These are phyloP conservation scores for Parasteatoda tepidariorum DNA, from an alignment of 1,140 invertebrate species.

Conservation along the genomic window DNA sequence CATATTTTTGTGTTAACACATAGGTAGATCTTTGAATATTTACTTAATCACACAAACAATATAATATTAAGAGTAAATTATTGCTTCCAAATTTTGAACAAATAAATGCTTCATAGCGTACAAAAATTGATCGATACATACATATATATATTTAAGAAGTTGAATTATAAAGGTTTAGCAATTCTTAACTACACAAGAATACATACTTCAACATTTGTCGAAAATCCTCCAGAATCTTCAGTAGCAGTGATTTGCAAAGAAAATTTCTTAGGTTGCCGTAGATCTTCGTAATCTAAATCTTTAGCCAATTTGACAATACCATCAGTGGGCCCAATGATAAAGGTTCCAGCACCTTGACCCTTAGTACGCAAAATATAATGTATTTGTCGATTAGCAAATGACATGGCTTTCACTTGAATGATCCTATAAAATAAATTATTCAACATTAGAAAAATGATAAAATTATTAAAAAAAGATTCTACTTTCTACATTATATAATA, in stretches of 20 bases:
- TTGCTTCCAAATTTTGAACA: no score
- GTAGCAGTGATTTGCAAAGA: constrained; percentile 91
- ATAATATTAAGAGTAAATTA: no score
- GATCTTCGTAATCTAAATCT: constrained; percentile 93
- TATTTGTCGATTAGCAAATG: constrained; percentile 94
- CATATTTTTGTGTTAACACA: no score
- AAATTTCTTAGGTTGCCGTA: constrained; percentile 92
- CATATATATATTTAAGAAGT: not conserved
- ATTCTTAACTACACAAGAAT: not conserved
- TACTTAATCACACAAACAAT: no score
- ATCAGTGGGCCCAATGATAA: constrained; percentile 92
- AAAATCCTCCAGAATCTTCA: constrained; percentile 95
- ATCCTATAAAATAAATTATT: constrained; percentile 78
- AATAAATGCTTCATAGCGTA: no score
- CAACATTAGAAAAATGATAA: constrained; percentile 4
- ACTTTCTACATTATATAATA: not conserved
- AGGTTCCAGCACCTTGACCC: constrained; percentile 92
- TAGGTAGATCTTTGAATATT: no score
- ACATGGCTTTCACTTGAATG: constrained; percentile 95
- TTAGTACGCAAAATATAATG: constrained; percentile 93
- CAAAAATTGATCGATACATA: not conserved
- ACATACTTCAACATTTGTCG: constrained; percentile 89
- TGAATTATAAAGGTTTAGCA: not conserved
- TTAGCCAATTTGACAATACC: constrained; percentile 95
- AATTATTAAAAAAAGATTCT: not conserved